A percentile compares a stretch with the other conserved stretches of the same genome.
Conservation (phyloP, 2,888 invertebrate genomes). For the Cheilosia variabilis region DNA sequence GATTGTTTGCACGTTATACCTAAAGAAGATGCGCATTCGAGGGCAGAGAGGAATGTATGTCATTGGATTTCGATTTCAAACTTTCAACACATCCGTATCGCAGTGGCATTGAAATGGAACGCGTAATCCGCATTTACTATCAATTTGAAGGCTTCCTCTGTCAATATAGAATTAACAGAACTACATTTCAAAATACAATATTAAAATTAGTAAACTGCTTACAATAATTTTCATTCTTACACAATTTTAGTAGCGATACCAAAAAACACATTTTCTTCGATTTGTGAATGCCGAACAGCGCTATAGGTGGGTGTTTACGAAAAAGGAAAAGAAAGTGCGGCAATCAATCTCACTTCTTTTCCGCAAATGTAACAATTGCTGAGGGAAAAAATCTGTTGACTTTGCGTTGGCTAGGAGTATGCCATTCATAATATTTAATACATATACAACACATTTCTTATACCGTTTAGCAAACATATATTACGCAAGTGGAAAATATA, state of each 20-base stretch:
- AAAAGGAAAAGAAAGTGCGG: slow-evolving; percentile 5
- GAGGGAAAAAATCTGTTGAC: neutral
- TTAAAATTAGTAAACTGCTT: slow-evolving; percentile 6
- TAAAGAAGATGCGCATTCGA: slow-evolving; percentile 14
- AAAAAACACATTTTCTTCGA: slow-evolving; percentile 1
- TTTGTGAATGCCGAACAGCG: slow-evolving; percentile 12
- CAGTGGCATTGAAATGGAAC: slow-evolving; percentile 53
- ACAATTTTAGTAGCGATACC: neutral
- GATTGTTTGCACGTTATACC: slow-evolving; percentile 17
- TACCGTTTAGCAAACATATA: slow-evolving; percentile 16
- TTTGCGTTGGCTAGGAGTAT: neutral
- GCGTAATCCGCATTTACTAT: slow-evolving; percentile 1
- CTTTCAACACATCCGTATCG: slow-evolving; percentile 10
- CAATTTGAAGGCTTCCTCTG: too few relatives aligned
- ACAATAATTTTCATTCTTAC: neutral
- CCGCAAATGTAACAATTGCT: slow-evolving; percentile 4
- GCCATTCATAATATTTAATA: neutral
- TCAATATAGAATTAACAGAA: too few relatives aligned
- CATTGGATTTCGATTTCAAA: slow-evolving; percentile 37
- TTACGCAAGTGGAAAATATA: slow-evolving; percentile 33
- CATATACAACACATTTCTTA: too few relatives aligned
- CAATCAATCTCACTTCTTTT: slow-evolving; percentile 9
- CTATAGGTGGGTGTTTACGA: neutral
- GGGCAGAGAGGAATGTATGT: slow-evolving; percentile 17
- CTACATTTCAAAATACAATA: neutral